Evolutionary conservation across 1,140 invertebrate species (phyloP).

Genomic region (Drosophila suzukii): DNA sequence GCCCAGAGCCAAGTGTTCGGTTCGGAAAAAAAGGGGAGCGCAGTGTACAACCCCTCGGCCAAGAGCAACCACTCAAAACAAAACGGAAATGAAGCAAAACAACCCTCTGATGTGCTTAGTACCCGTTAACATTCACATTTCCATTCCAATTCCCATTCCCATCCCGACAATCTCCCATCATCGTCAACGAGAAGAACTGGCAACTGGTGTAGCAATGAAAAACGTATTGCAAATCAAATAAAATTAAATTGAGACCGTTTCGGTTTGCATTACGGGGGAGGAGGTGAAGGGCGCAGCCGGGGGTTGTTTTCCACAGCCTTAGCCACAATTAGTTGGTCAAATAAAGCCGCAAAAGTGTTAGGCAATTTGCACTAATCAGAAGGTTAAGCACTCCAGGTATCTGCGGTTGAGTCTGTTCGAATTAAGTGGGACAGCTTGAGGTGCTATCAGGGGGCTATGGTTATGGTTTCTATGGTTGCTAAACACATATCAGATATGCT

Average conservation of each 20-base stretch:
- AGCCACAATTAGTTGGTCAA: constrained; percentile 81
- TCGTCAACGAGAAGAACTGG: constrained; percentile 28
- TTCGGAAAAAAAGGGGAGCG: constrained; percentile 34
- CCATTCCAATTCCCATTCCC: not conserved
- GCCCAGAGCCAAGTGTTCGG: constrained; percentile 71
- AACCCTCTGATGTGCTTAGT: constrained; percentile 63
- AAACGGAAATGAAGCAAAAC: constrained; percentile 77
- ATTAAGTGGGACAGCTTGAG: not conserved
- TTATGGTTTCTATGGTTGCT: constrained; percentile 12
- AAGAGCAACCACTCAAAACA: constrained; percentile 72
- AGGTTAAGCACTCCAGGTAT: constrained; percentile 46
- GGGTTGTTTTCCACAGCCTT: constrained; percentile 7
- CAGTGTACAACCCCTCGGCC: constrained; percentile 59
- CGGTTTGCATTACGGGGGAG: constrained; percentile 35
- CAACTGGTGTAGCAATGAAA: constrained; percentile 73
- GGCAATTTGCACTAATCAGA: constrained; percentile 76
- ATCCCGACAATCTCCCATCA: constrained; percentile 6
- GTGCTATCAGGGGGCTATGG: not conserved
- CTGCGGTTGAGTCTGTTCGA: constrained; percentile 15
- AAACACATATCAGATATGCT: not conserved
- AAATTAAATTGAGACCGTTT: constrained; percentile 76
- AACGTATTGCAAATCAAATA: constrained; percentile 83
- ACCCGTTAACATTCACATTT: constrained; percentile 35
- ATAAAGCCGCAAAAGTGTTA: constrained; percentile 81
- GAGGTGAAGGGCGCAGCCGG: constrained; percentile 15